Evolutionary conservation across 2,888 invertebrate species (phyloP).

Genomic region (Harpagoxenus sublaevis): DNA sequence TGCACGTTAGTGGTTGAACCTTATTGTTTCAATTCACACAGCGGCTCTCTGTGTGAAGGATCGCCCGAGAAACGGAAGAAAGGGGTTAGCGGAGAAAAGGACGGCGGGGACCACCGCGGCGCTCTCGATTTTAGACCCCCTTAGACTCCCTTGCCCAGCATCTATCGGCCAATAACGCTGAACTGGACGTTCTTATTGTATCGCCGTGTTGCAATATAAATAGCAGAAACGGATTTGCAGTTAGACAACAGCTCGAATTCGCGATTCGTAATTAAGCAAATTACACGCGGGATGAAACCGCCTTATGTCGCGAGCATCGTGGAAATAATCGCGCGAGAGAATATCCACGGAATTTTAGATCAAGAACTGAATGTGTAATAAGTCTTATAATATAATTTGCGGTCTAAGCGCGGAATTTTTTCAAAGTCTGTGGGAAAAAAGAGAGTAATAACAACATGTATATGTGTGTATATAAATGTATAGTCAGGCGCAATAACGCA

Average conservation of each 20-base stretch:
- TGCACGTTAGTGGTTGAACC: slow-evolving; percentile 80
- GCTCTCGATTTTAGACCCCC: slow-evolving; percentile 73
- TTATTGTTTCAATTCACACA: slow-evolving; percentile 82
- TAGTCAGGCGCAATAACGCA: not conserved
- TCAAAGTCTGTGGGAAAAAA: not conserved
- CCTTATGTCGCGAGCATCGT: not conserved
- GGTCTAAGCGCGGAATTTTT: not conserved
- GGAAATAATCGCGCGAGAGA: not conserved
- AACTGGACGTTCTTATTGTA: slow-evolving; percentile 69
- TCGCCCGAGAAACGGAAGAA: slow-evolving; percentile 53
- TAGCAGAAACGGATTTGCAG: slow-evolving; percentile 61
- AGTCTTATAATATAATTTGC: not conserved
- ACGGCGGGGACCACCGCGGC: slow-evolving; percentile 68
- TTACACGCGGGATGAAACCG: not conserved
- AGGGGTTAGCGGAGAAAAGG: not conserved
- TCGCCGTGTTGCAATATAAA: slow-evolving; percentile 22
- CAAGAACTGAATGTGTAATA: not conserved
- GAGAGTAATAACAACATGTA: not conserved
- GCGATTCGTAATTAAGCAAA: slow-evolving; percentile 55
- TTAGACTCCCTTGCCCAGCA: slow-evolving; percentile 50
- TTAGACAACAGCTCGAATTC: slow-evolving; percentile 52
- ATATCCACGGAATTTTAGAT: not conserved
- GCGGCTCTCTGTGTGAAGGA: slow-evolving; percentile 67
- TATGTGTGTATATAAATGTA: not conserved
- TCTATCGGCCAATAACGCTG: slow-evolving; percentile 66